Base-by-base conservation (phyloP, 2,888 invertebrate species). In the Pseudococcus viburni region DNA sequence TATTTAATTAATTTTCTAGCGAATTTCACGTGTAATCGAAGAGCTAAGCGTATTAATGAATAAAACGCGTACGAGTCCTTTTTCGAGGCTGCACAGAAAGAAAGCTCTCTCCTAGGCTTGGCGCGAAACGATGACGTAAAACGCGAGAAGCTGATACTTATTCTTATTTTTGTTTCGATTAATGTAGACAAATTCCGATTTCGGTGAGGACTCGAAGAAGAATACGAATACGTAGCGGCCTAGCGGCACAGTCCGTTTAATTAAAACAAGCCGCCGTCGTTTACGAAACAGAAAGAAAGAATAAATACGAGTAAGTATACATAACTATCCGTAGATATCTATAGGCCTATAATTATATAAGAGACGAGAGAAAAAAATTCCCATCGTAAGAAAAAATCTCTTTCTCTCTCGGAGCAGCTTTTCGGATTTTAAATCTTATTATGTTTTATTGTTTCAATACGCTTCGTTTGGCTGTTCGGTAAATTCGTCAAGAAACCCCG, bases 371-470 rank as follows among this genome's bases (percentile, higher is more conserved):
- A 59, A 59, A 59, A 59, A 59, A 7, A 59, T 7, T 59, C 1
- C 7, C 46, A 46, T 46, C 19, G 64, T 19, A 64, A 64, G 22
- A 64, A 11, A 64, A 22, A 64, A 33, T 33, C 26, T 33, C 1
- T 22, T 19, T 22, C 19, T 64, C 64, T 17, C 6, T 19, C 64
- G 1, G 64, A 73, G 68, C 11, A 26, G 68, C 68, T 73, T 26
- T 26, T 73, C 26, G 68, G 68, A 73, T 26, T 73, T 73, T 73
- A 73, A 73, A 73, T 73, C 68, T 73, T 26, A 73, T 73, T 73
- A 33, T 33, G 33, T 73, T 73, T 26, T 73, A 73, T 73, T 73
- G 68, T 73, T 33, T 73, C 68, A 73, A 73, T 33, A 73, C 68
- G 68, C 68, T 73, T 73, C 68, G 33, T 73, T 73, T 33, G 68